Evolutionary conservation across 2,797 vertebrate species (phyloP).

Genomic region (Poeciliopsis infans): DNA sequence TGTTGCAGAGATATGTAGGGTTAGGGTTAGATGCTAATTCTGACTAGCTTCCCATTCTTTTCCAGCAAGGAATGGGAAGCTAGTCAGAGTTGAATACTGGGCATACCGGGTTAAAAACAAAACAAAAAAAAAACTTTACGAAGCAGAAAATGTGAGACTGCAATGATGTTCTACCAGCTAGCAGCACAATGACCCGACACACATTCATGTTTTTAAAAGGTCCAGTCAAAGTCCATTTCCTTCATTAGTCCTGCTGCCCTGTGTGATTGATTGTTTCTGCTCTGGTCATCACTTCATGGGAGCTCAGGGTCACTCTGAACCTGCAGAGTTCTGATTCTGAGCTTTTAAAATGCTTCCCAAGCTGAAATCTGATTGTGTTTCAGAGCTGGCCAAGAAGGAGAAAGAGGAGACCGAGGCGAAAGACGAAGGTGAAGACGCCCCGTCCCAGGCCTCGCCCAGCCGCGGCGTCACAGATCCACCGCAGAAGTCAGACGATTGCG

Average conservation of each 20-base stretch:
- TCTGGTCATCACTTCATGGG: not conserved
- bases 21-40: no score
- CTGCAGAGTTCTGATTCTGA: not conserved
- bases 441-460: conserved; percentile 28
- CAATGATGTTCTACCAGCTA: not conserved
- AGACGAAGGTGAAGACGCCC: conserved; percentile 36
- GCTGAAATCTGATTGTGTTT: not conserved
- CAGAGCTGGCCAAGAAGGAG: conserved; percentile 80
- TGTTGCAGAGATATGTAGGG: no score
- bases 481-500: conserved; percentile 48
- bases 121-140: not conserved
- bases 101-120: not conserved
- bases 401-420: conserved; percentile 44
- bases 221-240: not conserved
- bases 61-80: not conserved
- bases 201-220: not conserved
- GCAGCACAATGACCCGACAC: not conserved
- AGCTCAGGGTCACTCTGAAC: not conserved
- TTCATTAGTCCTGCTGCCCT: not conserved
- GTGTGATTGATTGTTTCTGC: not conserved
- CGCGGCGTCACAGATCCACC: conserved; percentile 52
- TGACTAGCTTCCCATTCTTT: not conserved
- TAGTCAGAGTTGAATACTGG: not conserved
- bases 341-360: not conserved
- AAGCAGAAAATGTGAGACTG: not conserved